Evolutionary conservation across 2,113 vertebrate species (phyloP).

Genomic region (Vireo altiloquus): DNA sequence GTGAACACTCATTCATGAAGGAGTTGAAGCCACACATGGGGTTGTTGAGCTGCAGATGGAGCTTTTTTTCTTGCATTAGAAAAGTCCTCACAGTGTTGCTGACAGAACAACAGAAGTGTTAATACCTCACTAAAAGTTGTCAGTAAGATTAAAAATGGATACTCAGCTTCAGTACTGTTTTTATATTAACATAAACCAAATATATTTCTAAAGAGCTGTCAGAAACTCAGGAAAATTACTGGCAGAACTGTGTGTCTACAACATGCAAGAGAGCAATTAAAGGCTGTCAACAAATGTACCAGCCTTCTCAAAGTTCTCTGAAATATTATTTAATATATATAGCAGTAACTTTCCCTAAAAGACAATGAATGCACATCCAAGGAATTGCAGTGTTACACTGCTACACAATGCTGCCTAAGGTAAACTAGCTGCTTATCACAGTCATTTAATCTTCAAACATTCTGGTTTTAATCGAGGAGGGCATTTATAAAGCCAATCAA

Average conservation of each 20-base stretch:
- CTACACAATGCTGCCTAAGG: background rate
- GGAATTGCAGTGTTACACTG: background rate
- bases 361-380: background rate
- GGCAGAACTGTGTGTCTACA: background rate
- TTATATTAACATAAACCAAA: background rate
- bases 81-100: background rate
- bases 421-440: background rate
- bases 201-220: background rate
- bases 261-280: background rate
- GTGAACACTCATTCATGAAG: background rate
- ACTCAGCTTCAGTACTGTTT: background rate
- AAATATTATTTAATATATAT: background rate
- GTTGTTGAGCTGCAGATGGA: background rate
- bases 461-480: background rate
- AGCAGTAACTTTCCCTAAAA: background rate
- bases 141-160: background rate
- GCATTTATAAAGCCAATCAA: background rate
- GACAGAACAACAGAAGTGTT: background rate
- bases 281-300: background rate
- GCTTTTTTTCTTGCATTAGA: background rate
- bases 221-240: background rate
- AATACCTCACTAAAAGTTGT: background rate
- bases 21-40: background rate
- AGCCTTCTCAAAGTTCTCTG: background rate
- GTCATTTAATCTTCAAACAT: background rate